These are phyloP conservation scores for Zoanthus sansibaricus DNA, from an alignment of 92 coral and sea anemone genomes.

Conservation along the genomic window DNA sequence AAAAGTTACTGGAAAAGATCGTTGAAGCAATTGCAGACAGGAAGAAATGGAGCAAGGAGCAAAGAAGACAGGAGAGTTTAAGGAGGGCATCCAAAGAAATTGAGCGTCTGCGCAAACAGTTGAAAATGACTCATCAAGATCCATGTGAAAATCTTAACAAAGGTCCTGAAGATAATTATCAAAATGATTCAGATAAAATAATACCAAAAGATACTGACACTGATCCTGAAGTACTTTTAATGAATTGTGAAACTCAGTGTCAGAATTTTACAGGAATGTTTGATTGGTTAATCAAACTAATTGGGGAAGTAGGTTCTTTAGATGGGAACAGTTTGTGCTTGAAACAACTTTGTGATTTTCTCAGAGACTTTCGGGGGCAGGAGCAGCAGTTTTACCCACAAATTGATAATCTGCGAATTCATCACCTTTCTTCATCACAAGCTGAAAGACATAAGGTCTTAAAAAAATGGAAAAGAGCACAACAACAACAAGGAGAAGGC, in stretches of 20 bases:
- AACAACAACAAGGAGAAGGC: constrained; percentile 75
- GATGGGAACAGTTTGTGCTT: constrained; percentile 75
- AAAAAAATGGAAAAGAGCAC: constrained; percentile 74
- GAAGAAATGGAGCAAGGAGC: constrained; percentile 68
- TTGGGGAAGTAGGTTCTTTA: constrained; percentile 87
- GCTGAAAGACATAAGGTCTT: constrained; percentile 51
- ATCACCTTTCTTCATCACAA: constrained; percentile 56
- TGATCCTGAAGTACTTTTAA: constrained; percentile 46
- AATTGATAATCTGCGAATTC: constrained; percentile 46
- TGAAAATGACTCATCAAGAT: constrained; percentile 58
- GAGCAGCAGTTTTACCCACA: constrained; percentile 71
- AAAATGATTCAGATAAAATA: constrained; percentile 8
- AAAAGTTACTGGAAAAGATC: constrained; percentile 69
- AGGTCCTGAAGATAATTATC: neutral
- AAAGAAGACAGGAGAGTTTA: constrained; percentile 80
- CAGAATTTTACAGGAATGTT: constrained; percentile 62
- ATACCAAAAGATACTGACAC: constrained; percentile 27
- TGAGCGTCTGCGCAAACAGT: constrained; percentile 64
- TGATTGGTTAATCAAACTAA: constrained; percentile 65
- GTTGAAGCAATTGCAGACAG: constrained; percentile 64
- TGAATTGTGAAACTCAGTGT: constrained; percentile 71
- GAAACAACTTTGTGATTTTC: constrained; percentile 73
- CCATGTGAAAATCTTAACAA: constrained; percentile 36
- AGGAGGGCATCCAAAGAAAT: constrained; percentile 82
- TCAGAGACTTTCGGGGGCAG: constrained; percentile 70